Evolutionary conservation across 2,113 vertebrate genomes (phyloP).

Genomic region (Phrynocephalus versicolor): DNA sequence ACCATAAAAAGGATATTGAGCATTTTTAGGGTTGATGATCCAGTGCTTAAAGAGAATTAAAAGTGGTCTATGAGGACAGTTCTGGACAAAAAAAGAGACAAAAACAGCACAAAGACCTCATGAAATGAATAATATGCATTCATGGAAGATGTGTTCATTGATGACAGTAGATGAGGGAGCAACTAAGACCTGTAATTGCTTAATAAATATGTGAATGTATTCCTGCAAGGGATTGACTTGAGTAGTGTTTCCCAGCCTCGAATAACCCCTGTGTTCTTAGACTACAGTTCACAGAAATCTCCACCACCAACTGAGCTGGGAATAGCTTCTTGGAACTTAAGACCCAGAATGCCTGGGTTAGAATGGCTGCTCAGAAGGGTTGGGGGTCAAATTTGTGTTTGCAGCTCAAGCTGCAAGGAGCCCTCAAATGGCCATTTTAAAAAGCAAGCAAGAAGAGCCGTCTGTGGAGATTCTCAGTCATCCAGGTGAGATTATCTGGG

Average conservation of each 20-base stretch:
- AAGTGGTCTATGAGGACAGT: slow-evolving; percentile 51
- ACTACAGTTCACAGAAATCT: too few relatives aligned
- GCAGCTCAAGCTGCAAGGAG: too few relatives aligned
- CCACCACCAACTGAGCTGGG: too few relatives aligned
- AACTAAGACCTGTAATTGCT: slow-evolving; percentile 51
- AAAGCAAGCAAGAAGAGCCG: too few relatives aligned
- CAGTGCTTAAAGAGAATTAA: slow-evolving; percentile 44
- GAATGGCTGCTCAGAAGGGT: background rate
- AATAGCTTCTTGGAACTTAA: too few relatives aligned
- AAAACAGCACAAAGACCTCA: slow-evolving; percentile 43
- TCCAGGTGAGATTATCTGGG: too few relatives aligned
- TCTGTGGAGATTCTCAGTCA: too few relatives aligned
- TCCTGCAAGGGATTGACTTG: slow-evolving; percentile 1
- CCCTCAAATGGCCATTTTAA: too few relatives aligned
- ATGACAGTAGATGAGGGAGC: slow-evolving; percentile 39
- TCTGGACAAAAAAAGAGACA: slow-evolving; percentile 43
- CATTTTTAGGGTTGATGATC: slow-evolving; percentile 47
- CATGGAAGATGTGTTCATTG: slow-evolving; percentile 32
- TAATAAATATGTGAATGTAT: slow-evolving; percentile 47
- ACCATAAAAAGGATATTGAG: slow-evolving; percentile 56
- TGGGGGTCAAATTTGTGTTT: too few relatives aligned
- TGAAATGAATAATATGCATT: slow-evolving; percentile 47
- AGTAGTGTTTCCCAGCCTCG: too few relatives aligned
- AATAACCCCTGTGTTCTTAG: too few relatives aligned
- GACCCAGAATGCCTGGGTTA: too few relatives aligned